Evolutionary conservation across 64 coral and sea anemone species (phyloP).

Genomic region (Pocillopora damicornis): DNA sequence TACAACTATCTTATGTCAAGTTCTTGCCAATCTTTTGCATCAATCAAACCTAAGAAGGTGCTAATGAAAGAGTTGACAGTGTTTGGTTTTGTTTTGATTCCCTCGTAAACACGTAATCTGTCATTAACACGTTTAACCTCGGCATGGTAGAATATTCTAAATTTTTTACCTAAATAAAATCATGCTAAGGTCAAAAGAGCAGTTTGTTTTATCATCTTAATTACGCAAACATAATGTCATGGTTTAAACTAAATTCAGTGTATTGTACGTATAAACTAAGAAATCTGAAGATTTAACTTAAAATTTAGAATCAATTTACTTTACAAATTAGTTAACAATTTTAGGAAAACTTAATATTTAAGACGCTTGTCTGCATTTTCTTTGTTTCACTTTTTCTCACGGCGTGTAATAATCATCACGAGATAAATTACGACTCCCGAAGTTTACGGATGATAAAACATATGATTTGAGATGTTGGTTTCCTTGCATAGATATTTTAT

Average conservation of each 20-base stretch:
- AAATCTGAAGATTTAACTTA: not conserved
- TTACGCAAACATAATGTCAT: constrained; percentile 22
- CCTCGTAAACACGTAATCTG: too few species aligned
- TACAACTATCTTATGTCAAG: not conserved
- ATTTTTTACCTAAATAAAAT: not conserved
- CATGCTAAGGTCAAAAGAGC: not conserved
- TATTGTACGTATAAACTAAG: not conserved
- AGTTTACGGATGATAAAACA: not conserved
- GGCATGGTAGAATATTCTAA: not conserved
- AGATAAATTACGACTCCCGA: not conserved
- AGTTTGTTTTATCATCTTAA: not conserved
- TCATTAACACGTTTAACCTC: not conserved
- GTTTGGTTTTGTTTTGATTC: not conserved
- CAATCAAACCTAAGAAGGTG: too few species aligned
- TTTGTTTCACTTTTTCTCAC: not conserved
- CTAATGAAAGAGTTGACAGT: not conserved
- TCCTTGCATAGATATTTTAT: too few species aligned
- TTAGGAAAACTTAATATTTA: not conserved
- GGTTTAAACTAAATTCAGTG: not conserved
- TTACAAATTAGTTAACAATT: not conserved
- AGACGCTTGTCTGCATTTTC: not conserved
- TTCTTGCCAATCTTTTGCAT: not conserved
- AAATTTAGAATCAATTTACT: not conserved
- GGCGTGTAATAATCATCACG: not conserved
- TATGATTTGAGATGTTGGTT: not conserved